Base-by-base conservation (phyloP, 1,140 invertebrate genomes). In the Euglossa dilemma region DNA sequence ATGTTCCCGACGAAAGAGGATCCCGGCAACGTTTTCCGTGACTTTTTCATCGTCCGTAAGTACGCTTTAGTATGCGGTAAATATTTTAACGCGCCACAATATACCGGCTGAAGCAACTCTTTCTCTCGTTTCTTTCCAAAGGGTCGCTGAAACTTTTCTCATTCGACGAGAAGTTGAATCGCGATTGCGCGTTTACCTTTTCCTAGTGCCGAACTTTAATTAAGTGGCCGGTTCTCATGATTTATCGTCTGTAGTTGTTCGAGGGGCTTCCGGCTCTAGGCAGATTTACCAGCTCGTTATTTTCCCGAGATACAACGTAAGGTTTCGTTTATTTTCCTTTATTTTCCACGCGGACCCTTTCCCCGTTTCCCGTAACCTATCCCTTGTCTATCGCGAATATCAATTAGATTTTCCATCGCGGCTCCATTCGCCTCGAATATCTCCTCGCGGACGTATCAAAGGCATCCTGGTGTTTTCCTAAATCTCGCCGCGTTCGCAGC, bases 321-420 rank as follows among this genome's bases (percentile, higher is more conserved):
- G 80, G 72, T 80, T 80, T 76, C 61, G 14, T 45, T n/a, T n/a
- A n/a, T n/a, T n/a, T n/a, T n/a, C n/a, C n/a, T 61, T 79, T 66
- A 57, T 59, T 67, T 84, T 66, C 50, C 6, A 28, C 56, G 2
- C 23, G 20, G 25, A 47, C 8, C 36, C 57, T 72, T 52, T 25
- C 2, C 25, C 6, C 23, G 7, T 45, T n/a, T 6, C 8, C 50
- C 23, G 18, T 11, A 16, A 6, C 23, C 20, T 4, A n/a, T 4
- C 5, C 12, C 16, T n/a, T 18, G 36, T 63, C 28, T 28, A 16
- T 8, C 4, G 2, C 25, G 47, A 52, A 36, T 23, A n/a, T 59
- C 16, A 66, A n/a, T 45, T 43, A 45, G 12, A 43, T 0, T 45
- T 50, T 23, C 12, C 7, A 56, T 28, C 8, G 4, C 6, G 16